Evolutionary conservation across 2,888 invertebrate genomes (phyloP).

Genomic region (Stenichneumon culpator): DNA sequence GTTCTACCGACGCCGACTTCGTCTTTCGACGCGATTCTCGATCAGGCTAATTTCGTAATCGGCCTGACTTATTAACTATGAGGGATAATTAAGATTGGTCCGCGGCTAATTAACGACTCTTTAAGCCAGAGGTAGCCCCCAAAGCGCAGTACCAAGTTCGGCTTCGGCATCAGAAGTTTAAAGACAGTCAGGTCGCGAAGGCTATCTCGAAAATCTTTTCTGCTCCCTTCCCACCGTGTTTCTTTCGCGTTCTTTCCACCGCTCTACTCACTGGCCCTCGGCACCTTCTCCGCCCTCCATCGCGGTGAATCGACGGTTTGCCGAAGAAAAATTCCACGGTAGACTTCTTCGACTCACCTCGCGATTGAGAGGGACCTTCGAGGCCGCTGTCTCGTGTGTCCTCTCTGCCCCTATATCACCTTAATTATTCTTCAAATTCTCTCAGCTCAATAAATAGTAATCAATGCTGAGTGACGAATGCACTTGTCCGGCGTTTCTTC

Average conservation of each 20-base stretch:
- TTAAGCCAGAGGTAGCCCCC: constrained; percentile 18
- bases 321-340: constrained; percentile 47
- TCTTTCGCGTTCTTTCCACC: constrained; percentile 66
- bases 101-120: constrained; percentile 77
- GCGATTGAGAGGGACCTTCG: constrained; percentile 42
- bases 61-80: constrained; percentile 76
- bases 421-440: constrained; percentile 54
- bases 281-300: constrained; percentile 51
- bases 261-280: constrained; percentile 61
- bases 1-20: constrained; percentile 48
- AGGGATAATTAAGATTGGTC: constrained; percentile 78
- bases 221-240: constrained; percentile 54
- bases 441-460: constrained; percentile 54
- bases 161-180: constrained; percentile 33
- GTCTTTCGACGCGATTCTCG: constrained; percentile 55
- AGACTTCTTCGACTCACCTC: constrained; percentile 23
- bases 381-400: constrained; percentile 38
- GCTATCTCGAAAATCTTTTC: constrained; percentile 60
- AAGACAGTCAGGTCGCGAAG: constrained; percentile 59
- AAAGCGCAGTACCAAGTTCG: constrained; percentile 6
- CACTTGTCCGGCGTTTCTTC: constrained; percentile 31
- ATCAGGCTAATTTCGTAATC: constrained; percentile 73
- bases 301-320: constrained; percentile 8
- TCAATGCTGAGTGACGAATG: constrained; percentile 54
- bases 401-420: constrained; percentile 47